Conservation (phyloP, 2,797 vertebrate genomes). For the Gadopsis bispinosus region DNA sequence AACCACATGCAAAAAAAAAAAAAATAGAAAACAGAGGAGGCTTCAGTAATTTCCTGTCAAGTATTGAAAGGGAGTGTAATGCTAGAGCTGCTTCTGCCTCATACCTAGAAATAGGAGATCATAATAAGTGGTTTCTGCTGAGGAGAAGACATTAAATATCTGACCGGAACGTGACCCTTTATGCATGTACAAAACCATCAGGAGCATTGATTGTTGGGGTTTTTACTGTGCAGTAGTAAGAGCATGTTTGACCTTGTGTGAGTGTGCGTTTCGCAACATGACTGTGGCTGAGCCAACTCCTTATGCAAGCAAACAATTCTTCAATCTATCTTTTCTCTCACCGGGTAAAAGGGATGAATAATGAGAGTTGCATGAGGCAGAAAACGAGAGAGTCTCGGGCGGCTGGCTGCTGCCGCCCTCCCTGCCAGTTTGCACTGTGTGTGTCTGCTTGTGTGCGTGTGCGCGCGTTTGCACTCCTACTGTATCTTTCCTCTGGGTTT, state of each 20-base stretch:
- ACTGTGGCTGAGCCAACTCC: slow-evolving; percentile 1
- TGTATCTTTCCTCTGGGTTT: slow-evolving; percentile 40
- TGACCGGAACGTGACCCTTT: slow-evolving; percentile 26
- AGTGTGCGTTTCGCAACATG: slow-evolving; percentile 2
- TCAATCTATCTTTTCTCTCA: slow-evolving; percentile 29
- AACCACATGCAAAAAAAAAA: slow-evolving; percentile 33
- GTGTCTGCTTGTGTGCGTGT: slow-evolving; percentile 21
- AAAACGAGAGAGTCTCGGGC: slow-evolving; percentile 46
- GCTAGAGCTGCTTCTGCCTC: slow-evolving; percentile 4
- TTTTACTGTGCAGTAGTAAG: slow-evolving; percentile 1
- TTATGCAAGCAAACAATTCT: slow-evolving; percentile 38
- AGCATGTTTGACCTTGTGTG: slow-evolving; percentile 19
- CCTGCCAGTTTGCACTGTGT: slow-evolving; percentile 31
- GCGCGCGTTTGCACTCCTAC: not conserved
- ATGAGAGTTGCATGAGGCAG: slow-evolving; percentile 56
- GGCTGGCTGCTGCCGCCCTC: slow-evolving; percentile 32
- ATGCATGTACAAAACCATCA: slow-evolving; percentile 16
- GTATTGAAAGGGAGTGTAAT: slow-evolving; percentile 14
- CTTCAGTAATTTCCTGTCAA: slow-evolving; percentile 36
- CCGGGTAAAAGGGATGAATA: slow-evolving; percentile 36
- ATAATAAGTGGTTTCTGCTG: slow-evolving; percentile 35
- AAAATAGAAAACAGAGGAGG: not conserved
- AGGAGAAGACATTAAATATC: slow-evolving; percentile 27
- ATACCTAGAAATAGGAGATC: slow-evolving; percentile 21
- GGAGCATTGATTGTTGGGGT: not conserved